phyloP scores from a whole-genome alignment of 2,888 invertebrate species.

The Lycia hirtaria region DNA sequence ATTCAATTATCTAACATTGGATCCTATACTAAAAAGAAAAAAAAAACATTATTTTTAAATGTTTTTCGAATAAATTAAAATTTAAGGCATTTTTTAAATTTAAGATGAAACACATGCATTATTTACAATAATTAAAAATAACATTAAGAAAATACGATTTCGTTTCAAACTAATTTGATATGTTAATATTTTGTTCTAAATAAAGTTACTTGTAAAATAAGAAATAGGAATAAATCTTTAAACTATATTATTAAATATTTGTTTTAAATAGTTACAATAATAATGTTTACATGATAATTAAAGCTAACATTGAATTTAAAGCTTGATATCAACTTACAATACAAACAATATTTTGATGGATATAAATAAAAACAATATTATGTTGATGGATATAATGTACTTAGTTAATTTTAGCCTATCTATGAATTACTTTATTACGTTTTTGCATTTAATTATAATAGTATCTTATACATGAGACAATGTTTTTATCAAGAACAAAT shows the following conservation, averaged over 20 bases:
- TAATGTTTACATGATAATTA: conserved; percentile 70
- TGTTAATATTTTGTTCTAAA: conserved; percentile 51
- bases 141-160: conserved; percentile 30
- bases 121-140: conserved; percentile 20
- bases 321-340: conserved; percentile 78
- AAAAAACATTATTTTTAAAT: conserved; percentile 44
- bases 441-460: neutral
- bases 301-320: conserved; percentile 85
- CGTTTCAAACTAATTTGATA: conserved; percentile 51
- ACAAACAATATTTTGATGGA: conserved; percentile 39
- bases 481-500: neutral
- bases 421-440: neutral
- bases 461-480: neutral
- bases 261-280: conserved; percentile 58
- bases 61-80: conserved; percentile 43
- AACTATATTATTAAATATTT: conserved; percentile 37
- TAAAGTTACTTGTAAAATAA: conserved; percentile 43
- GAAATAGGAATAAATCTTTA: conserved; percentile 30
- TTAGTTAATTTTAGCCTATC: conserved; percentile 1
- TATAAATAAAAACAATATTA: conserved; percentile 6
- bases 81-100: conserved; percentile 48
- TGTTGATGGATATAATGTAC: neutral
- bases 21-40: conserved; percentile 48
- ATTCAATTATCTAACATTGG: conserved; percentile 70
- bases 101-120: conserved; percentile 9